Evolutionary conservation across 2,888 invertebrate genomes (phyloP), one percentile per base, ranked within the genome.

Genomic region (Herminia tarsipennalis): DNA sequence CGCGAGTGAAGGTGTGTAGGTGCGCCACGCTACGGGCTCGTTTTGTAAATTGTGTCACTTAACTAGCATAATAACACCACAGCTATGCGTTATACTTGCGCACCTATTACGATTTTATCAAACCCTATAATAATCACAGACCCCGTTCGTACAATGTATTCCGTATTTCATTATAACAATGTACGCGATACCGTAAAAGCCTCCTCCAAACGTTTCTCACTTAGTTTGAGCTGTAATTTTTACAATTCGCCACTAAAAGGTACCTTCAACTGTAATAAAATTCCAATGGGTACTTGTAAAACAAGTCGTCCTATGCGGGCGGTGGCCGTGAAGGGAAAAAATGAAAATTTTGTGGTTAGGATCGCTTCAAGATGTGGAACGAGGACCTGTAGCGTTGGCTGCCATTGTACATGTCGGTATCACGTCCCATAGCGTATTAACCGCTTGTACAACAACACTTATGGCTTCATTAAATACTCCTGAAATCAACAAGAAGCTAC

Each of bases 281-380:
- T 74, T 73, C 71, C 67, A 67, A 66, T 52, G 66, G 63, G 66
- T 68, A 73, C 73, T 70, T 65, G 76, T 78, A 64, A 42, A 62
- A 72, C 74, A 60, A 73, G 51, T 62, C 50, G 59, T 59, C 62
- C 71, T 64, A 88, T 88, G 87, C 88, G 88, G 88, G 86, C 76
- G 56, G 57, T 57, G 70, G 56, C 70, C 56, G 45, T 42, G 61
- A 60, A 68, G 69, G 66, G 78, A 79, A 39, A 80, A 82, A 83
- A 75, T 71, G 48, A 73, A 77, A 81, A 78, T 76, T 73, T 81
- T 84, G 86, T 79, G 86, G 86, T 84, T 73, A 76, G 70, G 60
- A 67, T 62, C 64, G 64, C 66, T 63, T 62, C 61, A 61, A 67
- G 65, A 60, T 56, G 61, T 69, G 69, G 67, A 74, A 61, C 66